Evolutionary conservation across 2,797 vertebrate species (phyloP), one percentile per base, ranked within the genome.

Genomic region (Falco naumanni): DNA sequence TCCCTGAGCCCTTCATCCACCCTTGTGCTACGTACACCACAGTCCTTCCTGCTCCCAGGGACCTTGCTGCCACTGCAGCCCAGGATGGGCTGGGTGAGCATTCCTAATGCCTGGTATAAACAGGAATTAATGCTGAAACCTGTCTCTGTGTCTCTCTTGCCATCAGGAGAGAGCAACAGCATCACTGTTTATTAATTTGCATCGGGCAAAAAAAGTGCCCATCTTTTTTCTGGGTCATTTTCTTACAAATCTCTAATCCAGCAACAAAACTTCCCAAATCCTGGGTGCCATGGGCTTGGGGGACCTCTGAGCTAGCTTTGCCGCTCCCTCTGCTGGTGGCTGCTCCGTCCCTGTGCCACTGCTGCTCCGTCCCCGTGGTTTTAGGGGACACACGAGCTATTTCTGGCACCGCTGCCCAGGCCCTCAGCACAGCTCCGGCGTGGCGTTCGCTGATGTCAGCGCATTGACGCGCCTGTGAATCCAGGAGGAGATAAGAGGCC

Each of bases 321-420:
- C 21, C 29, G 3, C 95, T 96, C 94, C 93, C 78, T 92, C 93
- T 94, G 90, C 87, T 68, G 82, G 87, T 41, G 65, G 9, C 71
- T 63, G 65, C 68, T 84, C 60, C 0, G 3, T 41, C n/a, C 59
- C 43, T 1, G 2, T 39, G 81, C 34, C 63, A 61, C 5, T 1
- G 8, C 15, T 47, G 66, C 82, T 79, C 81, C 0, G 1, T 47
- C 47, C 29, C 20, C 1, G 2, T 0, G 1, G 6, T 33, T 77
- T 25, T 4, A 6, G 68, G 2, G 25, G 1, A 16, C 2, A 54
- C 72, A 33, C 0, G 25, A 69, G 61, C 15, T 81, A 9, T 81
- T 94, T 65, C 25, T 68, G 90, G 15, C 53, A 33, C 26, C 3
- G 2, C 0, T 18, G 65, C 24, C 34, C 51, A 5, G 69, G 37